phyloP scores from a whole-genome alignment of 2,113 vertebrate species.

The Etia nguti region DNA sequence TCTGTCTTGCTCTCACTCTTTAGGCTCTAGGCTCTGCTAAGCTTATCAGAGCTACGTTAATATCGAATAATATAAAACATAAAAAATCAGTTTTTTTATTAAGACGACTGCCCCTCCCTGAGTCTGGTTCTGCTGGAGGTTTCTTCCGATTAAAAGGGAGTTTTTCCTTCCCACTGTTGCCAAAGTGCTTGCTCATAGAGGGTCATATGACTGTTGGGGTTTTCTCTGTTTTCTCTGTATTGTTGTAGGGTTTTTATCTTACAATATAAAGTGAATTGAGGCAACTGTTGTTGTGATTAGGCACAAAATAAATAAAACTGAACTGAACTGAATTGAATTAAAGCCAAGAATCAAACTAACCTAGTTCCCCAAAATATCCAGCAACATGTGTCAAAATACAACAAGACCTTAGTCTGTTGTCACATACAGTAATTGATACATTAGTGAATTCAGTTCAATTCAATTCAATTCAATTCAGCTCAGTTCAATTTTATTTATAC shows the following conservation, averaged over 20 bases:
- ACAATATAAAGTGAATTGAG: neutral
- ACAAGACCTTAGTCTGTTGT: too few relatives aligned
- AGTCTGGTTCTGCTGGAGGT: fast-evolving
- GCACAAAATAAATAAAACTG: neutral
- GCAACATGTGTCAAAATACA: neutral
- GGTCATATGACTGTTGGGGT: neutral
- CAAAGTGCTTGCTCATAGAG: fast-evolving
- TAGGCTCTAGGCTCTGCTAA: neutral
- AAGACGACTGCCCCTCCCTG: fast-evolving
- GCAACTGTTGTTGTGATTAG: neutral
- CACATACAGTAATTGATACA: neutral
- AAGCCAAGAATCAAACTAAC: neutral
- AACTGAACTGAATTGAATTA: neutral
- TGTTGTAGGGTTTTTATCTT: neutral
- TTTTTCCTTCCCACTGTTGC: fast-evolving
- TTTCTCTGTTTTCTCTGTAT: neutral
- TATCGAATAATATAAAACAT: neutral
- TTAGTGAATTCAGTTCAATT: neutral
- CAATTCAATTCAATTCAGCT: fast-evolving
- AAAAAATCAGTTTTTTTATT: neutral
- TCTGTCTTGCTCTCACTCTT: neutral
- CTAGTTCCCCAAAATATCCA: neutral
- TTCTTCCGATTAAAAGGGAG: fast-evolving
- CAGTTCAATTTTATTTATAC: fast-evolving
- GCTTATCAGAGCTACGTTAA: neutral